Evolutionary conservation across 2,888 invertebrate species (phyloP).

Genomic region (Chesias legatella): DNA sequence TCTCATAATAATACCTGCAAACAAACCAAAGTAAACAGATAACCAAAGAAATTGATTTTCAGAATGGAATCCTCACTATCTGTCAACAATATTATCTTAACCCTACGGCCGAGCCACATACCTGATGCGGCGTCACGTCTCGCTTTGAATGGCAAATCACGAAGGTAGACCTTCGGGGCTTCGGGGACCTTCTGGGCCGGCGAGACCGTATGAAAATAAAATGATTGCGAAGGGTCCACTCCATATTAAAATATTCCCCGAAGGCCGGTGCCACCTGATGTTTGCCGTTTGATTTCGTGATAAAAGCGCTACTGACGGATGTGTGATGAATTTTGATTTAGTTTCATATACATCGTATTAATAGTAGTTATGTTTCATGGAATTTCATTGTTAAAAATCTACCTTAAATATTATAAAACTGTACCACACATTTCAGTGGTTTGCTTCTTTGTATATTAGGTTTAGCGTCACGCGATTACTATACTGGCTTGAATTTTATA

Average conservation of each 20-base stretch:
- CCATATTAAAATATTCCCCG: slow-evolving; percentile 75
- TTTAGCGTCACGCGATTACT: too few species aligned
- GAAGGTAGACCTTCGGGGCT: slow-evolving; percentile 74
- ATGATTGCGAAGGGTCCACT: slow-evolving; percentile 72
- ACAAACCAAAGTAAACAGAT: slow-evolving; percentile 16
- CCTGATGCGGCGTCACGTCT: slow-evolving; percentile 67
- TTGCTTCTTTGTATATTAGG: too few species aligned
- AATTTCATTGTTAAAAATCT: too few species aligned
- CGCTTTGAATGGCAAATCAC: slow-evolving; percentile 77
- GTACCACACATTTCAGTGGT: too few species aligned
- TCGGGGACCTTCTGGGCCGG: slow-evolving; percentile 43
- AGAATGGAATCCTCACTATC: slow-evolving; percentile 55
- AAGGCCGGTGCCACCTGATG: slow-evolving; percentile 67
- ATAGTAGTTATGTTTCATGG: too few species aligned
- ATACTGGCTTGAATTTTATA: too few species aligned
- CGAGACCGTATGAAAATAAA: slow-evolving; percentile 71
- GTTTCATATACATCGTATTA: too few species aligned
- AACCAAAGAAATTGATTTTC: slow-evolving; percentile 53
- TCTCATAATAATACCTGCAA: background rate
- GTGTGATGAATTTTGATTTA: too few species aligned
- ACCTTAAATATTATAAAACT: too few species aligned
- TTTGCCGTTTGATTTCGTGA: slow-evolving; percentile 62
- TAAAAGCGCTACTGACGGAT: slow-evolving; percentile 40
- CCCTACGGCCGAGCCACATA: slow-evolving; percentile 51
- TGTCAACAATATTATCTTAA: slow-evolving; percentile 71